Base-by-base conservation (phyloP, 2,113 vertebrate genomes). In the Mormoops blainvillei region DNA sequence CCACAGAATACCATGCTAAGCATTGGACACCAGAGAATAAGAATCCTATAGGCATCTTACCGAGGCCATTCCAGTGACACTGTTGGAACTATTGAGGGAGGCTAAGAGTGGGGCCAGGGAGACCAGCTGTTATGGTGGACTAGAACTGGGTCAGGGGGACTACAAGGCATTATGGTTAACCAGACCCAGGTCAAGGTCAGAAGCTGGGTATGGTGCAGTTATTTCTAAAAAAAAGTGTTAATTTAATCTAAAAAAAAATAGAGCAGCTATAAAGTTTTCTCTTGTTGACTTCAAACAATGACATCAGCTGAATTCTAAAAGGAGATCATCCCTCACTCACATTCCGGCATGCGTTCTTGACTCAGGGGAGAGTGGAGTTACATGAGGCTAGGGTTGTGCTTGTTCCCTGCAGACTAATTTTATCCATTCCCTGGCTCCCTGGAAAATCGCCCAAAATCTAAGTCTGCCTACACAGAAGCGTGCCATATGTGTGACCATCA, bases 1-100 rank as follows among this genome's bases (percentile, higher is more conserved):
- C 19, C 4, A 0, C 31, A 3, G 16, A 7, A 16, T 1, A 18
- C 15, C 50, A 3, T 2, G 18, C 81, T 8, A 38, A 85, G 50
- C 36, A 15, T 13, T 16, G 48, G 6, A n/a, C 0, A 20, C 4
- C 67, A 18, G 68, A 16, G 58, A 43, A 1, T 0, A 77, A 43
- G 16, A 24, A 16, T 8, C 9, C 56, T 12, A 8, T 2, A 5
- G 50, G n/a, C 68, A 71, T 10, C 67, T 71, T 24, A 26, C 54
- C 26, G 11, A 68, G 50, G 22, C 50, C 88, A 24, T 58, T 19
- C 26, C 41, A 50, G 50, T 16, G 41, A 58, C 41, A 50, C 20
- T 15, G 6, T 2, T 8, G 2, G 31, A 61, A 41, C 81, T 24
- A 8, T 1, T 13, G 73, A 14, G 13, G 31, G 43, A 36, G 6